Evolutionary conservation across 2,113 vertebrate species (phyloP).

Genomic region (Sinosuthora webbiana): DNA sequence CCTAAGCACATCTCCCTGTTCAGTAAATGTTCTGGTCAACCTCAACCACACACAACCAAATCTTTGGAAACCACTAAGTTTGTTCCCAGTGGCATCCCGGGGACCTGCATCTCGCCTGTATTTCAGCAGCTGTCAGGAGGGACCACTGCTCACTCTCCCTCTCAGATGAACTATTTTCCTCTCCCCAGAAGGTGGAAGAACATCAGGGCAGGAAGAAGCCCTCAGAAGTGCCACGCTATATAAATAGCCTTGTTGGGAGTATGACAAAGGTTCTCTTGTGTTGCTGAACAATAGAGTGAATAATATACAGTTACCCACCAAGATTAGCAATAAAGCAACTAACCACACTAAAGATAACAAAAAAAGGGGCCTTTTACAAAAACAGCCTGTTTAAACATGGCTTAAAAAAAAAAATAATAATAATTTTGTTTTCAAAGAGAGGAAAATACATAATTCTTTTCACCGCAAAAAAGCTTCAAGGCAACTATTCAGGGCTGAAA

Average conservation of each 20-base stretch:
- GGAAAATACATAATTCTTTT: conserved; percentile 65
- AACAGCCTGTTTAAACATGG: conserved; percentile 50
- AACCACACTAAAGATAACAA: conserved; percentile 64
- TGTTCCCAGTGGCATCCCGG: neutral
- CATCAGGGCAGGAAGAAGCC: conserved; percentile 44
- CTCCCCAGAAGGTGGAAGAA: conserved; percentile 49
- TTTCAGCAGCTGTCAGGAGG: neutral
- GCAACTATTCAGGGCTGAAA: conserved; percentile 55
- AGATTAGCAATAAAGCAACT: conserved; percentile 63
- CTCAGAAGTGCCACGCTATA: conserved; percentile 3
- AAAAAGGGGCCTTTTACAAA: conserved; percentile 46
- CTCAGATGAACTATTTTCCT: conserved; percentile 33
- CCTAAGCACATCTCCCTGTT: neutral
- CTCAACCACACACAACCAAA: neutral
- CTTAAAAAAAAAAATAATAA: neutral
- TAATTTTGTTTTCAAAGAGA: conserved; percentile 49
- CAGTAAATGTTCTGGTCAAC: neutral
- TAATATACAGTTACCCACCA: conserved; percentile 66
- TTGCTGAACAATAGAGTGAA: conserved; percentile 64
- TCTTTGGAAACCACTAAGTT: neutral
- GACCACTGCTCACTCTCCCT: neutral
- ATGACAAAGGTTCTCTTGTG: conserved; percentile 67
- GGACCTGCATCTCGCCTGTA: fast-evolving
- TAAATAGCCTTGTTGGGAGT: conserved; percentile 57
- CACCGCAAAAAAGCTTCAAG: conserved; percentile 59